Conservation (phyloP, 1,140 invertebrate species). For the Drosophila tristis region DNA sequence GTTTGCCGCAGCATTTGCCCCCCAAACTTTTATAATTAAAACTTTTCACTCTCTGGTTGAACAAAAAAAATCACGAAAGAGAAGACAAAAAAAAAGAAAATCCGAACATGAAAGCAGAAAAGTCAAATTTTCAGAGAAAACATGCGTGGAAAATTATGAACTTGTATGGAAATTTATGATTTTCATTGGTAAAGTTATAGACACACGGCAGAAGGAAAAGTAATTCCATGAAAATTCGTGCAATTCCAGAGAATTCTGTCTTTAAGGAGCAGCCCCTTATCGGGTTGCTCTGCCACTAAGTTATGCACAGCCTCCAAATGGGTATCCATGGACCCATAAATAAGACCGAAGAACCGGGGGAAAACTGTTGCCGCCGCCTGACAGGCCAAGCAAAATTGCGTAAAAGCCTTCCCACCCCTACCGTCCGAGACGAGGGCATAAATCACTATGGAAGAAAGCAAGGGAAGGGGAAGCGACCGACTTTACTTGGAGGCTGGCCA, state of each 20-base stretch:
- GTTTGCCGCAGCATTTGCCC: constrained; percentile 38
- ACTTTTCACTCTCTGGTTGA: constrained; percentile 54
- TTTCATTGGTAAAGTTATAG: background rate
- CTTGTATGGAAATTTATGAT: constrained; percentile 29
- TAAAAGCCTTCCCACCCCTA: constrained; percentile 16
- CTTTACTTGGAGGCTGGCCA: constrained; percentile 20
- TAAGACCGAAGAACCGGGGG: constrained; percentile 13
- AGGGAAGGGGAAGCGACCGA: background rate
- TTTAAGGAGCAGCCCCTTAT: constrained; percentile 41
- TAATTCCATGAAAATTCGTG: constrained; percentile 1
- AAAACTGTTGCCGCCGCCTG: constrained; percentile 47
- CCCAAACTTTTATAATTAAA: constrained; percentile 73
- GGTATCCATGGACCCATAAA: constrained; percentile 46
- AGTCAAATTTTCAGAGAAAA: constrained; percentile 46
- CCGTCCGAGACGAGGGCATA: constrained; percentile 36
- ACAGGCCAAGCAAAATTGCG: constrained; percentile 30
- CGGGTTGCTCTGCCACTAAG: constrained; percentile 26
- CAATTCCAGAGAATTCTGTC: background rate
- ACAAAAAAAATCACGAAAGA: constrained; percentile 23
- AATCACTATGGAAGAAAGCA: constrained; percentile 28
- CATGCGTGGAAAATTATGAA: constrained; percentile 25
- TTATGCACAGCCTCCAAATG: constrained; percentile 42
- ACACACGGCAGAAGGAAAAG: too few species aligned
- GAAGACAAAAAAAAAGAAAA: constrained; percentile 4
- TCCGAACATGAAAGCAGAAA: constrained; percentile 1